Base-by-base conservation (phyloP, 2,888 invertebrate genomes). In the Heteropelma amictum region DNA sequence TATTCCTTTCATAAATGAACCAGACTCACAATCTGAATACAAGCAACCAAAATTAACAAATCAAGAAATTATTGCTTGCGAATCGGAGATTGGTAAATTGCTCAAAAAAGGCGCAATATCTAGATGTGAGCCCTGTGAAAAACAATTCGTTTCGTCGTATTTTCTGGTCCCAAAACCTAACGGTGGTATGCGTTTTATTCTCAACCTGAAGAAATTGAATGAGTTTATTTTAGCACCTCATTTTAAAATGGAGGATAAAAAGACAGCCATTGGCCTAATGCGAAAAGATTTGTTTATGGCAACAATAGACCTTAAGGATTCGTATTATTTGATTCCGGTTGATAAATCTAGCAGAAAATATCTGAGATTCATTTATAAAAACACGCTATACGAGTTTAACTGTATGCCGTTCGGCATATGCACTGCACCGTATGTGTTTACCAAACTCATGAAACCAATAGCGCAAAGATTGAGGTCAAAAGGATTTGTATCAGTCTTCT, bases 161-260 rank as follows among this genome's bases (percentile, higher is more conserved):
- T 81, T 80, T 64, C 35, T 81, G 35, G 51, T 69, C 2, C 74
- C 77, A 10, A 82, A 83, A 77, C 64, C 81, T 2, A 42, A 78
- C 30, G 69, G 75, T 7, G 17, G 26, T 5, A 74, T 81, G 30
- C 69, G 80, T 7, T 76, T 83, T 40, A 82, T 82, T 64, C 69
- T 81, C 28, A n/a, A n/a, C n/a, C n/a, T n/a, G n/a, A n/a, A n/a
- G n/a, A n/a, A n/a, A n/a, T n/a, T n/a, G n/a, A n/a, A n/a, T n/a
- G n/a, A n/a, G n/a, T n/a, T n/a, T n/a, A 53, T 84, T 17, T 12
- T 19, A 6, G 54, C 76, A 3, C 38, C 76, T 17, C 82, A 83
- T 72, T 83, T 84, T 53, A 82, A 84, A 73, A 69, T 81, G 28
- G 81, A 83, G 54, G 80, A 82, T 68, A 75, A 68, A 33, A 74